Evolutionary conservation across 2,797 vertebrate species (phyloP), one percentile per base, ranked within the genome.

Genomic region (Rhinella marina): DNA sequence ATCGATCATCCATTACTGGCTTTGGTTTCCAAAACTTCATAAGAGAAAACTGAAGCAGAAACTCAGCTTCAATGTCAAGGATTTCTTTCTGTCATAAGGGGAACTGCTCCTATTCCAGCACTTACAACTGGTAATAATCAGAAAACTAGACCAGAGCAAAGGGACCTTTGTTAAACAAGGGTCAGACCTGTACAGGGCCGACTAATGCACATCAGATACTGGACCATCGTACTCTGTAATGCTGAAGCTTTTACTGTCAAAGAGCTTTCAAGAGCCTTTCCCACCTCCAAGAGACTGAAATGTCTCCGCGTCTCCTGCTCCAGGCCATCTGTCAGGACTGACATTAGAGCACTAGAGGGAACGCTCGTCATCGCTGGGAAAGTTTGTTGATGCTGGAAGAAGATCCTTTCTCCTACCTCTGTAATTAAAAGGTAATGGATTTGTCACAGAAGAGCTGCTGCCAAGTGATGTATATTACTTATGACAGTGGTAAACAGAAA

Each of bases 341-440:
- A 86, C 80, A 83, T 86, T 82, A 78, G 25, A 79, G 73, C 73
- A 86, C 85, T 80, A 80, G 72, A 84, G 80, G 85, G 75, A 86
- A 80, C 62, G 81, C 73, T 80, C 80, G 73, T 89, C 85, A 89
- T 72, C 80, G 85, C 48, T 62, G 72, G 78, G 73, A 86, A 86
- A 84, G 80, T 84, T 88, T 75, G 56, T 88, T 80, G 81, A 84
- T 82, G 73, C 73, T 62, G 64, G 32, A 86, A 73, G 72, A 88
- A 32, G 59, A 52, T 66, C 62, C 72, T 80, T 68, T 77, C 59
- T 56, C n/a, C 85, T 86, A 78, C 54, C 84, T 81, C 76, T 83
- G 73, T 89, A 80, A 89, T 89, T 89, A 86, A 79, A 89, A 89
- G 80, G 73, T 86, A 89, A 89, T 89, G 88, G 88, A 89, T 86